phyloP scores from a whole-genome alignment of 2,888 invertebrate genomes.

The Pachydiplax longipennis region DNA sequence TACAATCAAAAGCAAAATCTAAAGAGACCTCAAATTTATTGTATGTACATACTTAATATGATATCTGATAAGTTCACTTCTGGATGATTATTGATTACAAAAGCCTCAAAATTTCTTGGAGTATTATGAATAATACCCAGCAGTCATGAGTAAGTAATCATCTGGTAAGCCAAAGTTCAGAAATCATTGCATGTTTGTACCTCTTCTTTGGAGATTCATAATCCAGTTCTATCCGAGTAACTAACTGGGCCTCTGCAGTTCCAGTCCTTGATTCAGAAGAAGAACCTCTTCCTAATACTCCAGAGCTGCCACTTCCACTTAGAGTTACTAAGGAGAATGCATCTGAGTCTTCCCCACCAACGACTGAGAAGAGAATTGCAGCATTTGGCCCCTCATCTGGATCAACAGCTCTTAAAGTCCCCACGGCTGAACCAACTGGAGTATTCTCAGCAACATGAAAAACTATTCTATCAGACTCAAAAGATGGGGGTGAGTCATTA shows the following conservation, averaged over 20 bases:
- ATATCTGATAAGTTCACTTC: no score
- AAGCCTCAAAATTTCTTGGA: not conserved
- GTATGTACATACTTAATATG: no score
- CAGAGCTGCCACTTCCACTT: slow-evolving; percentile 79
- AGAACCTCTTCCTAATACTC: slow-evolving; percentile 88
- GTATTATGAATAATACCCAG: not conserved
- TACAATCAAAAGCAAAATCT: no score
- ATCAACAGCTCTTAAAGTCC: slow-evolving; percentile 87
- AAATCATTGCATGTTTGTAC: slow-evolving; percentile 60
- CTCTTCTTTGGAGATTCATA: slow-evolving; percentile 93
- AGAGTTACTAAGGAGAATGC: slow-evolving; percentile 83
- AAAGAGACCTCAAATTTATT: no score
- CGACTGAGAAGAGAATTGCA: slow-evolving; percentile 91
- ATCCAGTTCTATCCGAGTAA: slow-evolving; percentile 90
- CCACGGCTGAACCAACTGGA: slow-evolving; percentile 93
- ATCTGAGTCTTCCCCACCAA: slow-evolving; percentile 89
- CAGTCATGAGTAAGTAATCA: no score
- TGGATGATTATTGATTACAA: no score
- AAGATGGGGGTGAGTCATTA: slow-evolving; percentile 89
- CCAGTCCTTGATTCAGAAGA: slow-evolving; percentile 81
- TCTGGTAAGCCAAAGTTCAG: not conserved
- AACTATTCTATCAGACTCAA: slow-evolving; percentile 85
- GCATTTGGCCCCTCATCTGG: slow-evolving; percentile 93
- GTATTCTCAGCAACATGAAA: slow-evolving; percentile 94
- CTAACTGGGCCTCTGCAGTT: slow-evolving; percentile 84